These are phyloP conservation scores for Pogoniulus pusillus DNA, from an alignment of 2,797 vertebrate species.

Conservation along the genomic window DNA sequence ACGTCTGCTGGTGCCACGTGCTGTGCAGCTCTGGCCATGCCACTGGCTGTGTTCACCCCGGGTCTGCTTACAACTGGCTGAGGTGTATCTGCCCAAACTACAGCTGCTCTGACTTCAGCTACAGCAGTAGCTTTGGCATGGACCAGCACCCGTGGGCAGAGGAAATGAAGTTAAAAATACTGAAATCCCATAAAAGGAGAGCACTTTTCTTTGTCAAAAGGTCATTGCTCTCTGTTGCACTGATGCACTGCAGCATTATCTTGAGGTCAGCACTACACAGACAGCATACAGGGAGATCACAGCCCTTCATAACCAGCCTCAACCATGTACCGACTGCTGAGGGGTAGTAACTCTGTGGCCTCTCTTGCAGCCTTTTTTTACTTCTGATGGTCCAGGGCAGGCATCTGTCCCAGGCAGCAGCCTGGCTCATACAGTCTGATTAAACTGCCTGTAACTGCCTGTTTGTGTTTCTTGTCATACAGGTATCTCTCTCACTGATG, in stretches of 20 bases:
- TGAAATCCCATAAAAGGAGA: not conserved
- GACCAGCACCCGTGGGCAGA: not conserved
- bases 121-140: not conserved
- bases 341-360: not conserved
- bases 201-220: not conserved
- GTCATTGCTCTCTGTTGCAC: not conserved
- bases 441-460: not conserved
- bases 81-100: not conserved
- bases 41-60: rapidly evolving
- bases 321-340: not conserved
- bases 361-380: not conserved
- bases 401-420: not conserved
- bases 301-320: rapidly evolving
- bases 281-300: rapidly evolving
- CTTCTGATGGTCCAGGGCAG: not conserved
- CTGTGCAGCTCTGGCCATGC: not conserved
- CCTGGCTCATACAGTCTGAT: not conserved
- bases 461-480: not conserved
- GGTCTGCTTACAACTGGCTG: not conserved
- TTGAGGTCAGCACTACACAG: not conserved
- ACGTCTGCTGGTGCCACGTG: rapidly evolving
- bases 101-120: not conserved
- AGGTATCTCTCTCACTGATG: not conserved
- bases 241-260: not conserved
- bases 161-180: not conserved